Percentiles rank a stretch among this genome's conserved stretches.
Conservation (phyloP, 2,888 invertebrate genomes). For the Spodoptera littoralis region DNA sequence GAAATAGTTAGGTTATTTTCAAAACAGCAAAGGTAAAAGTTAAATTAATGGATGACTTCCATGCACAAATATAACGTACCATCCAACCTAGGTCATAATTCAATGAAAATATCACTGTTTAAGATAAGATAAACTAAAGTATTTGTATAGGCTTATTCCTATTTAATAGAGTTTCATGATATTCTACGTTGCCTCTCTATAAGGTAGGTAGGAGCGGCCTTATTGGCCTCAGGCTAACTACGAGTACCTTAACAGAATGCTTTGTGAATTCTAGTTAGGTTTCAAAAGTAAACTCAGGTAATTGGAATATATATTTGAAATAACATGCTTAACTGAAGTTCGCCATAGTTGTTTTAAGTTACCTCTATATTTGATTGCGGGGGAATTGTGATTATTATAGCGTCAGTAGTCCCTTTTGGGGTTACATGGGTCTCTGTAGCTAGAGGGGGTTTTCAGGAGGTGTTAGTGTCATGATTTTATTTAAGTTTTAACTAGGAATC, state of each 20-base stretch:
- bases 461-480: too few relatives aligned
- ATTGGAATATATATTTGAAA: slow-evolving; percentile 85
- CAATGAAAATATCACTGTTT: slow-evolving; percentile 35
- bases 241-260: slow-evolving; percentile 76
- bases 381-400: slow-evolving; percentile 14
- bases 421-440: too few relatives aligned
- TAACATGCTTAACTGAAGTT: slow-evolving; percentile 68
- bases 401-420: slow-evolving; percentile 13
- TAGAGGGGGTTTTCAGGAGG: too few relatives aligned
- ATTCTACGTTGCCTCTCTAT: slow-evolving; percentile 53
- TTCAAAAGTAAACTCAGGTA: slow-evolving; percentile 81
- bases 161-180: slow-evolving; percentile 63
- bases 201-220: slow-evolving; percentile 6
- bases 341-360: slow-evolving; percentile 50
- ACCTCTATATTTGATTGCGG: slow-evolving; percentile 12
- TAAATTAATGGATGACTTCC: too few relatives aligned
- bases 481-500: too few relatives aligned
- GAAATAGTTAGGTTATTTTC: too few relatives aligned
- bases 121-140: slow-evolving; percentile 25
- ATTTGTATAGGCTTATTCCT: slow-evolving; percentile 62
- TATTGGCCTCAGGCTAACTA: slow-evolving; percentile 71
- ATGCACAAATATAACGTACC: neutral
- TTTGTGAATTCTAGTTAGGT: slow-evolving; percentile 83
- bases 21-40: too few relatives aligned
- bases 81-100: slow-evolving; percentile 15